Evolutionary conservation across 1,140 invertebrate species (phyloP).

Genomic region (Colletes latitarsis): DNA sequence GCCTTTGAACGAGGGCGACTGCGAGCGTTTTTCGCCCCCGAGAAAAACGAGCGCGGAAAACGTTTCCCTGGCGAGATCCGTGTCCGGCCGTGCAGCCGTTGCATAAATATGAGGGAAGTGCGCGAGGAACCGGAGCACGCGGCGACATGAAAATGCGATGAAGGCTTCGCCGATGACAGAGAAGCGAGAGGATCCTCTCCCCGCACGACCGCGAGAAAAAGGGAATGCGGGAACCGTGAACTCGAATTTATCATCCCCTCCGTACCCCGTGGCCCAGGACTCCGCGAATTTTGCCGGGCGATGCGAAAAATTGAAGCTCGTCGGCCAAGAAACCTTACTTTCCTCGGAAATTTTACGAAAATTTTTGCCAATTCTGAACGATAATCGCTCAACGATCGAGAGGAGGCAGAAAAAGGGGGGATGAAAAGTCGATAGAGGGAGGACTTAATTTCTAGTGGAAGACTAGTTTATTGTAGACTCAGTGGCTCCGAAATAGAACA

Average conservation of each 20-base stretch:
- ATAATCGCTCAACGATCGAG: no score
- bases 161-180: constrained; percentile 61
- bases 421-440: no score
- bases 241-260: constrained; percentile 14
- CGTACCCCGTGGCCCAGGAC: no score
- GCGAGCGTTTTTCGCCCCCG: constrained; percentile 43
- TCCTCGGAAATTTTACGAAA: no score
- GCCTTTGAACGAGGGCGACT: constrained; percentile 46
- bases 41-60: constrained; percentile 58
- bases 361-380: no score
- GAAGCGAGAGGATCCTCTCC: constrained; percentile 1
- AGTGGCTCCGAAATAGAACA: no score
- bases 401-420: no score
- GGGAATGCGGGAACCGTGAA: constrained; percentile 10
- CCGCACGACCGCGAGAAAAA: neutral
- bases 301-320: no score
- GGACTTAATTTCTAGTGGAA: no score
- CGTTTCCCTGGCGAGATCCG: constrained; percentile 62
- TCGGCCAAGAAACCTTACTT: no score
- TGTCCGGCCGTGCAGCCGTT: constrained; percentile 65
- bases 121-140: constrained; percentile 52
- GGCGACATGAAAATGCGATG: constrained; percentile 69
- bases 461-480: no score
- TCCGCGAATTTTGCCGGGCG: no score
- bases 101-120: constrained; percentile 66